A percentile compares a stretch with the other conserved stretches of the same genome.
phyloP scores from a whole-genome alignment of 2,888 invertebrate genomes.

The Drosophila pseudotalamancana region DNA sequence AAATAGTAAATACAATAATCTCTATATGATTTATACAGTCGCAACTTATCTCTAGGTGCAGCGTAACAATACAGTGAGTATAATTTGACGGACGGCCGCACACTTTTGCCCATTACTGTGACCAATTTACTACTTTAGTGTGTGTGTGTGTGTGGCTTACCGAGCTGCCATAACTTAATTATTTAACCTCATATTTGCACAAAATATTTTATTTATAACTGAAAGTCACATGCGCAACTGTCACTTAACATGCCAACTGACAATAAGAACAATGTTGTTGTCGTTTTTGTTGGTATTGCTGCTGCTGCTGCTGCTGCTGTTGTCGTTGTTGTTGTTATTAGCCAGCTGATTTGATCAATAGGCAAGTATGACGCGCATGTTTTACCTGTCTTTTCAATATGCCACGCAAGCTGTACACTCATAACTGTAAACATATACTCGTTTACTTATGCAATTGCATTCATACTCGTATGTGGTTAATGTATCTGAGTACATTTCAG shows the following conservation, averaged over 20 bases:
- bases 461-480: not conserved
- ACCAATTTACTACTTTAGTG: conserved; percentile 27
- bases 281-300: conserved; percentile 6
- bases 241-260: conserved; percentile 49
- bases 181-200: conserved; percentile 50
- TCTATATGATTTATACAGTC: conserved; percentile 23
- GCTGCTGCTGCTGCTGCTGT: not conserved
- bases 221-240: conserved; percentile 63
- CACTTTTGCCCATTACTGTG: conserved; percentile 38
- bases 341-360: conserved; percentile 23
- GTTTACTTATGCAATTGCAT: conserved; percentile 2
- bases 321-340: not conserved
- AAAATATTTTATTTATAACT: conserved; percentile 51
- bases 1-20: too few relatives aligned
- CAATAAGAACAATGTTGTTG: conserved; percentile 24
- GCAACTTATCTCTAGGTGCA: conserved; percentile 5
- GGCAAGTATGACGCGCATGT: conserved; percentile 8
- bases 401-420: conserved; percentile 5
- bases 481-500: not conserved
- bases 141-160: conserved; percentile 18
- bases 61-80: conserved; percentile 22
- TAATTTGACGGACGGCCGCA: conserved; percentile 18
- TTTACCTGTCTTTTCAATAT: conserved; percentile 3
- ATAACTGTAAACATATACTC: not conserved
- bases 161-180: conserved; percentile 55